phyloP scores from a whole-genome alignment of 2,797 vertebrate species.

The Pogonophryne albipinna region DNA sequence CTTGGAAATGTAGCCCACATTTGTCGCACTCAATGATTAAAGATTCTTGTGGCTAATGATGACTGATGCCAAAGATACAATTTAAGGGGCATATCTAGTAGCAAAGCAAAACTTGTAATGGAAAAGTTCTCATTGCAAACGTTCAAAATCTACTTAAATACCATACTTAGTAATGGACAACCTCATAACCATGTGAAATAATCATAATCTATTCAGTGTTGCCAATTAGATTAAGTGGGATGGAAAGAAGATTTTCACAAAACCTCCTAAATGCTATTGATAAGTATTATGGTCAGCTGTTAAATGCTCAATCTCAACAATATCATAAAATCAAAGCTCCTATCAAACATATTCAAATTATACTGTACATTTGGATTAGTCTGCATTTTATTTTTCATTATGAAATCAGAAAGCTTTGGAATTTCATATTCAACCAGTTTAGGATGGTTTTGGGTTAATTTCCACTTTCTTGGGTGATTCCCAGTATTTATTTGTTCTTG shows the following conservation, averaged over 20 bases:
- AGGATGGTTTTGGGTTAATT: not conserved
- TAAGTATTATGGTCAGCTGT: not conserved
- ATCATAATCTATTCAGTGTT: not conserved
- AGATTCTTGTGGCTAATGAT: not conserved
- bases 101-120: not conserved
- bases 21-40: not conserved
- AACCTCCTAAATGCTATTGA: not conserved
- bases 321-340: not conserved
- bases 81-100: not conserved
- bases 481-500: no score
- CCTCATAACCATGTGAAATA: not conserved
- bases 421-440: not conserved
- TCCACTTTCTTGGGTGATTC: not conserved
- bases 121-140: not conserved
- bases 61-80: not conserved
- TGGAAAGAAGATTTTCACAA: not conserved
- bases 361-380: not conserved
- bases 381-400: not conserved
- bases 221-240: not conserved
- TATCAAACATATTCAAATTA: not conserved
- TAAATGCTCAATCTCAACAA: not conserved
- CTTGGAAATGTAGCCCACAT: not conserved
- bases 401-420: not conserved
- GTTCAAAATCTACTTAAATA: not conserved
- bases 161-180: not conserved